Evolutionary conservation across 2,113 vertebrate genomes (phyloP).

Genomic region (Pantherophis guttatus): DNA sequence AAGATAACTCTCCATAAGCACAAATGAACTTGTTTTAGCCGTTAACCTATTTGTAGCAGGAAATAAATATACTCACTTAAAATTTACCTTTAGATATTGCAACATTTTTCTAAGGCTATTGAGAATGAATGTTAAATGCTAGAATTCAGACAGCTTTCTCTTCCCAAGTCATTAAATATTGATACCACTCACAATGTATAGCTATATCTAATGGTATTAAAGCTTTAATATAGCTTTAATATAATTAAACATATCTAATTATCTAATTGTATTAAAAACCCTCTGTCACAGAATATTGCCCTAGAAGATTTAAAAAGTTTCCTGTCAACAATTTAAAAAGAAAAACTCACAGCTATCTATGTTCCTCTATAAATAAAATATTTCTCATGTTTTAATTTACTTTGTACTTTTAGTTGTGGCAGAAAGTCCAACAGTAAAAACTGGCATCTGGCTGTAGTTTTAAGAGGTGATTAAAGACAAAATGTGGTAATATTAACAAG

Average conservation of each 20-base stretch:
- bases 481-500: background rate
- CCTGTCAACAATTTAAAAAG: background rate
- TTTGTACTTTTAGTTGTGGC: background rate
- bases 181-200: background rate
- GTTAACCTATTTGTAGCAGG: background rate
- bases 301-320: background rate
- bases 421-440: fast-evolving
- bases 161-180: background rate
- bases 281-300: background rate
- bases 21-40: background rate
- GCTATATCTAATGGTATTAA: background rate
- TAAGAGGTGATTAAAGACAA: background rate
- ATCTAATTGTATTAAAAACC: background rate
- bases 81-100: background rate
- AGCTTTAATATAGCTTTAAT: too few species aligned
- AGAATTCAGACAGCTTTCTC: background rate
- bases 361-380: background rate
- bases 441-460: background rate
- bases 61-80: background rate
- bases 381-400: background rate
- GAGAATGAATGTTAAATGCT: background rate
- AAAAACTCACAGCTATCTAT: background rate
- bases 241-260: background rate
- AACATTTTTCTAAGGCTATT: background rate
- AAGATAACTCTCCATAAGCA: too few species aligned